A percentile compares a stretch with the other conserved stretches of the same genome.
Conservation (phyloP, 2,113 vertebrate genomes). For the Felis catus region DNA sequence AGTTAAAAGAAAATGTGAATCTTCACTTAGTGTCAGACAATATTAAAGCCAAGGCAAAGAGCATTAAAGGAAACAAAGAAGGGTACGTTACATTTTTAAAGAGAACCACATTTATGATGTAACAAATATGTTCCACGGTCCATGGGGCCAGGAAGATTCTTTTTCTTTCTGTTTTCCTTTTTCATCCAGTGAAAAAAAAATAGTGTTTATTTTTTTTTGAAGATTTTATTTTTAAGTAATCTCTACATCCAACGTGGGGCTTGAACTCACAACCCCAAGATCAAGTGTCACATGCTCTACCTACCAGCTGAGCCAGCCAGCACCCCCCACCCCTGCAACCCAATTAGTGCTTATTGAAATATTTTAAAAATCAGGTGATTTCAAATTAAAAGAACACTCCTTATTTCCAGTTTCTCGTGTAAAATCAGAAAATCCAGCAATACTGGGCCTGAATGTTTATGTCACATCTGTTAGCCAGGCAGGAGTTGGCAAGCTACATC, state of each 20-base stretch:
- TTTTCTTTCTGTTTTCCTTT: background rate
- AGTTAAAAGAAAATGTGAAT: background rate
- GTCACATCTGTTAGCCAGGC: background rate
- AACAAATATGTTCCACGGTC: background rate
- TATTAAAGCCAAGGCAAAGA: background rate
- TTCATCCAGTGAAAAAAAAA: background rate
- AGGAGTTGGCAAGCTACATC: background rate
- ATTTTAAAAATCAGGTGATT: background rate
- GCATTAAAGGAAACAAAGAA: background rate
- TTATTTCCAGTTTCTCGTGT: background rate
- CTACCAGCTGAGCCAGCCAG: background rate
- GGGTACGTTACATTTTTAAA: background rate
- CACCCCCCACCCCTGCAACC: rapidly evolving
- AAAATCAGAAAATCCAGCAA: constrained; percentile 1
- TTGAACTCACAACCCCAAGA: background rate
- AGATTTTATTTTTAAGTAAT: background rate
- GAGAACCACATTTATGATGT: background rate
- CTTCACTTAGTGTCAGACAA: background rate
- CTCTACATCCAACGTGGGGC: background rate
- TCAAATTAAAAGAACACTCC: background rate
- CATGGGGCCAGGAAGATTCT: background rate
- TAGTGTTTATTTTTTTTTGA: background rate
- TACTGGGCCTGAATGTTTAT: background rate
- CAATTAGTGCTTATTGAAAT: background rate
- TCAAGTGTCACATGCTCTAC: background rate